A percentile compares a stretch with the other conserved stretches of the same genome.
Conservation (phyloP, 2,113 vertebrate species). For the Melanotaenia duboulayi region DNA sequence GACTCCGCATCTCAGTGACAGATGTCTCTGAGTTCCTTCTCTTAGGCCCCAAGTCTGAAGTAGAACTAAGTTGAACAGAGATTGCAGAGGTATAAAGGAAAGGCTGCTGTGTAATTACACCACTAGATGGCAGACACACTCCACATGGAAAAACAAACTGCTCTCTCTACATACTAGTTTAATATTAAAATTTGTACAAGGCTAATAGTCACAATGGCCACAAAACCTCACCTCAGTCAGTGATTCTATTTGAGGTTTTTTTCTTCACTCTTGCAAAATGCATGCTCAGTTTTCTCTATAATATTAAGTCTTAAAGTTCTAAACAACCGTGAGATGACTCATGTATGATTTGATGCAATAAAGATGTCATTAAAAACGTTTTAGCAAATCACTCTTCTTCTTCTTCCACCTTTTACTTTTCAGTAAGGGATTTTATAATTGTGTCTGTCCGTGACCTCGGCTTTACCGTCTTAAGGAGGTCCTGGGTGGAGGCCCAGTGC, state of each 20-base stretch:
- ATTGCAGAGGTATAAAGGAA: conserved; percentile 5
- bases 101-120: conserved; percentile 17
- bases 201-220: conserved; percentile 60
- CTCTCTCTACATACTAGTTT: conserved; percentile 62
- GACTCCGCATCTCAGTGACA: conserved; percentile 86
- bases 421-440: not conserved
- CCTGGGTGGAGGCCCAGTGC: conserved; percentile 91
- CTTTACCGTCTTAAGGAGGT: conserved; percentile 88
- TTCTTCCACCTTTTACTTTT: not conserved
- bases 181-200: conserved; percentile 75
- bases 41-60: conserved; percentile 94
- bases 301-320: not conserved
- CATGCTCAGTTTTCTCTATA: not conserved
- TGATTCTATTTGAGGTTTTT: not conserved
- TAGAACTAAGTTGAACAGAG: conserved; percentile 84
- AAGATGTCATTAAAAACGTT: not conserved
- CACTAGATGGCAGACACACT: conserved; percentile 69
- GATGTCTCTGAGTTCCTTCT: conserved; percentile 86
- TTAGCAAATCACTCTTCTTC: not conserved
- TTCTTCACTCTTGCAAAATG: not conserved
- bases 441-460: conserved; percentile 7
- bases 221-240: conserved; percentile 42
- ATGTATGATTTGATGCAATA: not conserved
- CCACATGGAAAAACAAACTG: conserved; percentile 1
- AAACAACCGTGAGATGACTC: not conserved